Conservation (phyloP, 2,797 vertebrate species). For the Bucorvus abyssinicus region DNA sequence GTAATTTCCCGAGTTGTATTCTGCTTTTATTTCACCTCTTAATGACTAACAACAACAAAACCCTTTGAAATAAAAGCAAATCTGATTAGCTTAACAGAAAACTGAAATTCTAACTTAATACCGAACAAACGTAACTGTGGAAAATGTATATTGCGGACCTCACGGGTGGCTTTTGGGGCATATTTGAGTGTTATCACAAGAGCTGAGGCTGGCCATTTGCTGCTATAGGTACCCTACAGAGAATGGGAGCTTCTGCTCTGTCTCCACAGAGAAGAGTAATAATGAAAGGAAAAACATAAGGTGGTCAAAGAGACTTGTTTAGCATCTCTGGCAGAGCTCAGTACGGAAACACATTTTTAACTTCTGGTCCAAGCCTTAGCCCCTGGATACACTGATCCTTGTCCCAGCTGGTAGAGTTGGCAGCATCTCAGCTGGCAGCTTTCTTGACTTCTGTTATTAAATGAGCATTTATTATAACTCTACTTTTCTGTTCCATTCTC, state of each 20-base stretch:
- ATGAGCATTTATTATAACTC: neutral
- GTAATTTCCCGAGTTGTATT: neutral
- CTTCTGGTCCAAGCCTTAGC: neutral
- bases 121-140: neutral
- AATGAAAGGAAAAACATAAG: neutral
- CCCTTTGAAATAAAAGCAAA: neutral
- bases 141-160: neutral
- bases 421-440: neutral
- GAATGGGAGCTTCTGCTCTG: neutral
- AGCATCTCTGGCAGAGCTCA: neutral
- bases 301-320: neutral
- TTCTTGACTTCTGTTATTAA: neutral
- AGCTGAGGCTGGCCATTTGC: neutral
- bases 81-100: neutral
- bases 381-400: neutral
- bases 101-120: neutral
- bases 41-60: neutral
- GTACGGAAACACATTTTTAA: neutral
- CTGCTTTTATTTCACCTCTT: neutral
- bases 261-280: neutral
- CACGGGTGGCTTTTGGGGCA: neutral
- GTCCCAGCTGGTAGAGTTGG: neutral
- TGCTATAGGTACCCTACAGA: accelerated
- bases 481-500: neutral
- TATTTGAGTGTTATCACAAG: neutral